Evolutionary conservation across 2,888 invertebrate species (phyloP).

Genomic region (Drosophila putrida): DNA sequence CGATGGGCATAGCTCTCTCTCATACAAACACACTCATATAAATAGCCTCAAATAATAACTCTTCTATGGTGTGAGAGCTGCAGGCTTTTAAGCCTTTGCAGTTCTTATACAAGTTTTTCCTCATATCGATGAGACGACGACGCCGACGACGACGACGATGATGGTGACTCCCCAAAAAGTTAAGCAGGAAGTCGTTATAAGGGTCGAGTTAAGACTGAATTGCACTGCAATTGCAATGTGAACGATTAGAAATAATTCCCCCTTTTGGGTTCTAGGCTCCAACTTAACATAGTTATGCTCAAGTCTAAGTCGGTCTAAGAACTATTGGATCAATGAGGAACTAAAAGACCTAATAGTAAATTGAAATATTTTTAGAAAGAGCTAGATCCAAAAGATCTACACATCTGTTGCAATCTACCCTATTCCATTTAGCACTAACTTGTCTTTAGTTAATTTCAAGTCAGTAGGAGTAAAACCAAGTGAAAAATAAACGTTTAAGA

Average conservation of each 20-base stretch:
- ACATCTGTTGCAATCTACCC: too few relatives aligned
- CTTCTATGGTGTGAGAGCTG: conserved; percentile 26
- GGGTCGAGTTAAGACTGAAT: conserved; percentile 55
- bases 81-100: conserved; percentile 46
- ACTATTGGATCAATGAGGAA: not conserved
- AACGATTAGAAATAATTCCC: conserved; percentile 21
- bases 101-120: conserved; percentile 54
- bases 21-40: conserved; percentile 6
- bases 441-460: too few relatives aligned
- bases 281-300: not conserved
- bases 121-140: conserved; percentile 66
- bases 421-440: too few relatives aligned
- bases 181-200: conserved; percentile 80
- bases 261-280: not conserved
- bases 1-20: conserved; percentile 58
- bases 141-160: conserved; percentile 15
- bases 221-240: conserved; percentile 33
- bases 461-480: too few relatives aligned
- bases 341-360: not conserved
- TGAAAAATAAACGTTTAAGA: too few relatives aligned
- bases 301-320: not conserved
- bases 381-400: too few relatives aligned
- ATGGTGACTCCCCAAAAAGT: conserved; percentile 44
- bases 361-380: too few relatives aligned
- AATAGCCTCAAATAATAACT: conserved; percentile 25